A percentile compares a stretch with the other conserved stretches of the same genome.
These are phyloP conservation scores for Lagorchestes hirsutus DNA, from an alignment of 2,797 vertebrate species.

Conservation along the genomic window DNA sequence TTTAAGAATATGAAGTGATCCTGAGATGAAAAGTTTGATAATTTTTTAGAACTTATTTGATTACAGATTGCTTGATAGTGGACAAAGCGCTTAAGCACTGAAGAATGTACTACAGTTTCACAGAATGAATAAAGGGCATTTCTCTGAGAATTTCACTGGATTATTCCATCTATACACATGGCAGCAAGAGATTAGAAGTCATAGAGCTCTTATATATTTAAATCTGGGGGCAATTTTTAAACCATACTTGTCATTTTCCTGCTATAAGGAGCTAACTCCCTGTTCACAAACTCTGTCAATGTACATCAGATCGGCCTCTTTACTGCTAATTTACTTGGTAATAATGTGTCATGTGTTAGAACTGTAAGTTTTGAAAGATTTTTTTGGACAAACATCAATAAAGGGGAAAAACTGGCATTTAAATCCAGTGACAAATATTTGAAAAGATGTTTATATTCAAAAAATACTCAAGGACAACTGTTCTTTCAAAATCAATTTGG, in stretches of 20 bases:
- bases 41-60: not conserved
- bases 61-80: not conserved
- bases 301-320: not conserved
- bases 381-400: not conserved
- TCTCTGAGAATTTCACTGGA: not conserved
- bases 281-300: not conserved
- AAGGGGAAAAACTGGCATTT: not conserved
- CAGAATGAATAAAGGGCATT: not conserved
- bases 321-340: not conserved
- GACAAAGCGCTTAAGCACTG: not conserved
- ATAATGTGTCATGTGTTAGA: not conserved
- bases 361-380: not conserved
- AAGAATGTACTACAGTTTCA: not conserved
- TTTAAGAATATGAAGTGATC: not conserved
- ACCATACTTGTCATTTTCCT: not conserved
- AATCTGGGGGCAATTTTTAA: not conserved
- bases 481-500: not conserved
- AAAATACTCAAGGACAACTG: not conserved
- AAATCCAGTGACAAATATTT: not conserved
- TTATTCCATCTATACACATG: not conserved
- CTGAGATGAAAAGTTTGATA: not conserved
- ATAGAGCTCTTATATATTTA: not conserved
- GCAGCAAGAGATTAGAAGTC: not conserved
- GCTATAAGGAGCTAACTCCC: not conserved
- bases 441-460: not conserved